Conservation (phyloP, 2,113 vertebrate genomes). For the Forbesichthys agassizii region DNA sequence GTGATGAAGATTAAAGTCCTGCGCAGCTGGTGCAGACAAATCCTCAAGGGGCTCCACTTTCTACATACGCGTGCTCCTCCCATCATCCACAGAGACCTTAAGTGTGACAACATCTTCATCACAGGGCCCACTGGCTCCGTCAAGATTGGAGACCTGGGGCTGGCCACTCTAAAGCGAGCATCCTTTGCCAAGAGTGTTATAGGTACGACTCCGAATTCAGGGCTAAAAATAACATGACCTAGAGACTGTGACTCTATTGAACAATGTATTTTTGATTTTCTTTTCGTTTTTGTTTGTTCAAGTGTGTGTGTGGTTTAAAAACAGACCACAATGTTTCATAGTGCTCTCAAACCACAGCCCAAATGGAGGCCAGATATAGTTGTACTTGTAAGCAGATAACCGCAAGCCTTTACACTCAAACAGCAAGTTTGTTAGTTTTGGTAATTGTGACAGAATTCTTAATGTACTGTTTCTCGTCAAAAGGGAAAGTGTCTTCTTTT, state of each 20-base stretch:
- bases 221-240: slow-evolving; percentile 28
- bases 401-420: slow-evolving; percentile 48
- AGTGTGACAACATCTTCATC: slow-evolving; percentile 99
- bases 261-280: slow-evolving; percentile 47
- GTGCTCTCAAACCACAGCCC: slow-evolving; percentile 80
- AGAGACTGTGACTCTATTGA: slow-evolving; percentile 27
- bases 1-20: slow-evolving; percentile 99
- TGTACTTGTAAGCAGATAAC: slow-evolving; percentile 65
- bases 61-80: slow-evolving; percentile 95
- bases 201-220: slow-evolving; percentile 81
- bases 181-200: slow-evolving; percentile 99
- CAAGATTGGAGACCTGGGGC: slow-evolving; percentile 96
- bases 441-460: slow-evolving; percentile 64
- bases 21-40: slow-evolving; percentile 97
- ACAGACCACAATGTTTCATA: slow-evolving; percentile 81
- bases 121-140: slow-evolving; percentile 98
- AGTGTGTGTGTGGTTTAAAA: slow-evolving; percentile 75
- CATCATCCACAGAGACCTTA: slow-evolving; percentile 96
- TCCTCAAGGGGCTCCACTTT: slow-evolving; percentile 96
- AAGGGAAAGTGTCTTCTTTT: slow-evolving; percentile 64
- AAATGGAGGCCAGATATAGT: slow-evolving; percentile 69
- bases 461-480: slow-evolving; percentile 65
- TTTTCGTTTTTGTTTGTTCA: slow-evolving; percentile 49
- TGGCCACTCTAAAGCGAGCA: slow-evolving; percentile 93
- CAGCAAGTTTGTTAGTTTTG: slow-evolving; percentile 51